phyloP scores from a whole-genome alignment of 2,888 invertebrate species.

The Oscheius sp. region DNA sequence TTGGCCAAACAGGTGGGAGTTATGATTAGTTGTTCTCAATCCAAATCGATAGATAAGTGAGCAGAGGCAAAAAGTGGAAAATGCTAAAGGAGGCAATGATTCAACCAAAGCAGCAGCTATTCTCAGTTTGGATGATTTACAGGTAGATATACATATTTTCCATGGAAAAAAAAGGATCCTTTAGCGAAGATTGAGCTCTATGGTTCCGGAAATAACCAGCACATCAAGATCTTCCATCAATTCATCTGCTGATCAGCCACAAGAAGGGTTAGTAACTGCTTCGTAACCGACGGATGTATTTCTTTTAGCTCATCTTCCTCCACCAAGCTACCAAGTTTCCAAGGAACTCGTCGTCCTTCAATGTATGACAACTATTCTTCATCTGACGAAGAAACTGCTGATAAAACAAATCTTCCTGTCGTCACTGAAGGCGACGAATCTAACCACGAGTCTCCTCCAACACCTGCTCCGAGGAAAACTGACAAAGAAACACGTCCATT shows the following conservation, averaged over 20 bases:
- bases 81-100: slow-evolving; percentile 28
- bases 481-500: neutral
- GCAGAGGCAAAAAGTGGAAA: slow-evolving; percentile 36
- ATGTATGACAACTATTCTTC: slow-evolving; percentile 19
- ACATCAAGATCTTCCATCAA: slow-evolving; percentile 9
- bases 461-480: slow-evolving; percentile 1
- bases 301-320: neutral
- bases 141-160: slow-evolving; percentile 11
- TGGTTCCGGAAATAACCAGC: slow-evolving; percentile 17
- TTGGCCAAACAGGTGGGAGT: slow-evolving; percentile 39
- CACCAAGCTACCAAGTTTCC: no score
- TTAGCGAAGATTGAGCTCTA: neutral
- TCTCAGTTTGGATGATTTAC: slow-evolving; percentile 35
- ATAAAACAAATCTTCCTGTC: neutral
- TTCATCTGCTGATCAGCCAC: neutral
- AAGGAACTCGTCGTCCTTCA: slow-evolving; percentile 9
- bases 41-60: slow-evolving; percentile 45
- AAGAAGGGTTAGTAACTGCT: neutral
- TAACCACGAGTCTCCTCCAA: slow-evolving; percentile 1
- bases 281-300: neutral
- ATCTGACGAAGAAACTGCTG: neutral
- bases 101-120: slow-evolving; percentile 22
- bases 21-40: neutral
- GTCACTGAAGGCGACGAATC: slow-evolving; percentile 9
- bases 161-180: neutral